Conservation (phyloP, 2,888 invertebrate species). For the Sabatieria punctata region DNA sequence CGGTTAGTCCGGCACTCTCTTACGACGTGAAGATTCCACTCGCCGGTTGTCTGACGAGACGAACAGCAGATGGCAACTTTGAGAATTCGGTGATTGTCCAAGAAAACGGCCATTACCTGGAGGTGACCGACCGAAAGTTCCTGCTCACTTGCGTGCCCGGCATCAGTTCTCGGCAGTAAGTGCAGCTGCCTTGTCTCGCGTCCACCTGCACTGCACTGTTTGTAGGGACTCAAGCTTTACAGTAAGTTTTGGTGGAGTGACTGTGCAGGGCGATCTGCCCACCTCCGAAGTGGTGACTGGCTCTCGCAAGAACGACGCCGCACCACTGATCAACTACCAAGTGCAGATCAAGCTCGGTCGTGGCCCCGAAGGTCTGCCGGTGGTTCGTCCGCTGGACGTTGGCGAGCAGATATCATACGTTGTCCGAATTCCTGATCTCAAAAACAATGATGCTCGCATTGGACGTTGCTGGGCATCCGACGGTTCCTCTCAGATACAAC, state of each 20-base stretch:
- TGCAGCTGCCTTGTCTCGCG: no score
- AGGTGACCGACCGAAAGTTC: constrained; percentile 7
- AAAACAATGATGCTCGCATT: constrained; percentile 15
- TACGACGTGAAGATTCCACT: constrained; percentile 9
- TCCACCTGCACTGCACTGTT: no score
- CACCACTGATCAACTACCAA: not conserved
- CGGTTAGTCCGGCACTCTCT: not conserved
- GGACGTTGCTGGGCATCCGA: constrained; percentile 19
- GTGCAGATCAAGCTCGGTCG: constrained; percentile 18
- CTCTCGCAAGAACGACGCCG: constrained; percentile 8
- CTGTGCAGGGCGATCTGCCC: not conserved
- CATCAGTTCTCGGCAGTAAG: no score
- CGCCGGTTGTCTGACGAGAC: constrained; percentile 2
- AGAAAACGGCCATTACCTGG: constrained; percentile 1
- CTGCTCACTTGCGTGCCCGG: constrained; percentile 9
- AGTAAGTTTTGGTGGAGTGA: constrained; percentile 1
- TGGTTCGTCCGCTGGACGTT: constrained; percentile 14
- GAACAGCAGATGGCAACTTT: constrained; percentile 2
- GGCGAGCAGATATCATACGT: constrained; percentile 19
- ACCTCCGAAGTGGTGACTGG: constrained; percentile 8
- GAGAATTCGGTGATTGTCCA: constrained; percentile 11
- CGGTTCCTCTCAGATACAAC: constrained; percentile 12
- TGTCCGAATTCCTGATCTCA: constrained; percentile 13
- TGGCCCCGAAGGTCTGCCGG: constrained; percentile 16
- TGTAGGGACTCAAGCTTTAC: no score